These are phyloP conservation scores for Donacobius atricapilla DNA, from an alignment of 2,113 vertebrate genomes.

Conservation along the genomic window DNA sequence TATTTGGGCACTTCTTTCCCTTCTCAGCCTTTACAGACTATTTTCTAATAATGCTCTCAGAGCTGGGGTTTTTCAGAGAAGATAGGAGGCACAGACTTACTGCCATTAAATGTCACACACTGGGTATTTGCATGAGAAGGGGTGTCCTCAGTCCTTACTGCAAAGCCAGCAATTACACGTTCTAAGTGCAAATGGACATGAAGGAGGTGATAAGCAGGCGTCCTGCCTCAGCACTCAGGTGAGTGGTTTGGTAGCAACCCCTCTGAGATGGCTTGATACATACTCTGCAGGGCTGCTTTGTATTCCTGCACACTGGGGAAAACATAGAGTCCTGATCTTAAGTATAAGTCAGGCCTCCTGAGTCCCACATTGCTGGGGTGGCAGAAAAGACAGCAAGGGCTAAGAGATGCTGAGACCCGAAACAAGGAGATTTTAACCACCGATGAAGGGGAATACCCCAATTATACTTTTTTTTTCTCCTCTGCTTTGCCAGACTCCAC, in stretches of 20 bases:
- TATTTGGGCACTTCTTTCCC: background rate
- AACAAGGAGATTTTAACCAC: background rate
- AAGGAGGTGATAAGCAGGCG: background rate
- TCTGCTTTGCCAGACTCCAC: background rate
- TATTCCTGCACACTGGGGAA: background rate
- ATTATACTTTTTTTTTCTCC: background rate
- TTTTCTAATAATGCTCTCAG: background rate
- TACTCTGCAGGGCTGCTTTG: background rate
- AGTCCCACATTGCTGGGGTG: background rate
- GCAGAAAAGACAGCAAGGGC: background rate
- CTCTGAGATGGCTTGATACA: background rate
- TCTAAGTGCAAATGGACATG: background rate
- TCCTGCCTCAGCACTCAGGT: background rate
- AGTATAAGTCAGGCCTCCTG: background rate
- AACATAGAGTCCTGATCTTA: background rate
- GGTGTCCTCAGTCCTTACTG: background rate
- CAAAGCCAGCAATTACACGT: background rate
- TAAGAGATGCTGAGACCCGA: background rate
- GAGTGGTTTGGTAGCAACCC: background rate
- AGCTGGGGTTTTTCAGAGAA: background rate
- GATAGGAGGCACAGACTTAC: background rate
- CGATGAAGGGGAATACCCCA: background rate
- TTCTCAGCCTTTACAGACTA: background rate
- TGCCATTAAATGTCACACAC: rapidly evolving
- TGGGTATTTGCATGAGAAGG: background rate